A percentile compares a stretch with the other conserved stretches of the same genome.
Conservation (phyloP, 1,140 invertebrate genomes). For the Calliphora vicina region DNA sequence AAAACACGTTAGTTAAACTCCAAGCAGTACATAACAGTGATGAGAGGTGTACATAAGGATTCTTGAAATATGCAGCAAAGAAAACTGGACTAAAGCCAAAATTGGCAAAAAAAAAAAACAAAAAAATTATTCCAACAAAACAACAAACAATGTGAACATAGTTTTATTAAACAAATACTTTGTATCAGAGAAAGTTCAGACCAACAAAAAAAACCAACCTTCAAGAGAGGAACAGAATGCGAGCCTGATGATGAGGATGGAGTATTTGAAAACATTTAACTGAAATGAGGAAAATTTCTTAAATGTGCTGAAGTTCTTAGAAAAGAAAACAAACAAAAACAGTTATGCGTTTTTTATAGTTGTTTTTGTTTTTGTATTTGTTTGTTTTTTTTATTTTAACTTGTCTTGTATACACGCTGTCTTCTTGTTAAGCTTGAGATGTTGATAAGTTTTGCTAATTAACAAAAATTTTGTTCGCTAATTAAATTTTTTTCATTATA, state of each 20-base stretch:
- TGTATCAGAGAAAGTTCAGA: background rate
- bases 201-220: background rate
- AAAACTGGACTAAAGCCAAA: background rate
- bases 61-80: background rate
- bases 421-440: conserved; percentile 34
- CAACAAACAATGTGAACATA: background rate
- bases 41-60: background rate
- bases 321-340: background rate
- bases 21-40: background rate
- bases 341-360: conserved; percentile 4
- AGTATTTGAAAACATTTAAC: background rate
- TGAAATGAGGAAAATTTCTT: background rate
- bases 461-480: conserved; percentile 36
- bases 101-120: background rate
- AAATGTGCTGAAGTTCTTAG: background rate
- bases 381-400: background rate
- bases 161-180: conserved; percentile 6
- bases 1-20: background rate
- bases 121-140: too few relatives aligned
- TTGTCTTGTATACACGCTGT: background rate
- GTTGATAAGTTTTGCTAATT: conserved; percentile 35
- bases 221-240: background rate
- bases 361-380: background rate
- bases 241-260: background rate
- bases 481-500: conserved; percentile 22